These are phyloP conservation scores for Drosophila cyrtoloma DNA, from an alignment of 2,888 invertebrate genomes.

Conservation along the genomic window DNA sequence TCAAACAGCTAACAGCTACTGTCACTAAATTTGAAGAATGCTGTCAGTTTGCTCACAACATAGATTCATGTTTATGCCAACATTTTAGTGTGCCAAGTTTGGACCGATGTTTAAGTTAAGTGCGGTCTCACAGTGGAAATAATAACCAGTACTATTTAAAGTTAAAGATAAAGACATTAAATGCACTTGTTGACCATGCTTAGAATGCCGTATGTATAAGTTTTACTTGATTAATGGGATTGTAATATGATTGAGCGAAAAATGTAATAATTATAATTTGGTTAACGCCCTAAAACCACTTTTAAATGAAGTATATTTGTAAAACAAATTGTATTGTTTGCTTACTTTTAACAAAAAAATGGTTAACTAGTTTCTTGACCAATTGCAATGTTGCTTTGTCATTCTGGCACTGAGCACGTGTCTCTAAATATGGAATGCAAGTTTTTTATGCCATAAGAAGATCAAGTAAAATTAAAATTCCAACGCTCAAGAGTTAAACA, in stretches of 20 bases:
- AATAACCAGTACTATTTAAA: conserved; percentile 1
- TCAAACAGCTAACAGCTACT: conserved; percentile 28
- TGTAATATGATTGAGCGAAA: not conserved
- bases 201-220: not conserved
- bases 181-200: not conserved
- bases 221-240: not conserved
- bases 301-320: not conserved
- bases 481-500: not conserved
- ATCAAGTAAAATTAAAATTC: not conserved
- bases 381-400: not conserved
- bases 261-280: not conserved
- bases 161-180: not conserved
- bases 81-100: conserved; percentile 25
- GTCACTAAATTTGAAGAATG: conserved; percentile 53
- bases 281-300: not conserved
- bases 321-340: not conserved
- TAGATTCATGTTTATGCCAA: conserved; percentile 1
- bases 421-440: conserved; percentile 5
- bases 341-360: not conserved
- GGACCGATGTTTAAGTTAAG: conserved; percentile 15
- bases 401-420: conserved; percentile 10
- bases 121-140: not conserved
- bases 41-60: conserved; percentile 46
- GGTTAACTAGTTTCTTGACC: not conserved
- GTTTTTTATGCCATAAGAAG: not conserved